Percentiles rank a stretch among this genome's conserved stretches.
phyloP scores from a whole-genome alignment of 23 tunicate species.

The Oikopleura dioica region DNA sequence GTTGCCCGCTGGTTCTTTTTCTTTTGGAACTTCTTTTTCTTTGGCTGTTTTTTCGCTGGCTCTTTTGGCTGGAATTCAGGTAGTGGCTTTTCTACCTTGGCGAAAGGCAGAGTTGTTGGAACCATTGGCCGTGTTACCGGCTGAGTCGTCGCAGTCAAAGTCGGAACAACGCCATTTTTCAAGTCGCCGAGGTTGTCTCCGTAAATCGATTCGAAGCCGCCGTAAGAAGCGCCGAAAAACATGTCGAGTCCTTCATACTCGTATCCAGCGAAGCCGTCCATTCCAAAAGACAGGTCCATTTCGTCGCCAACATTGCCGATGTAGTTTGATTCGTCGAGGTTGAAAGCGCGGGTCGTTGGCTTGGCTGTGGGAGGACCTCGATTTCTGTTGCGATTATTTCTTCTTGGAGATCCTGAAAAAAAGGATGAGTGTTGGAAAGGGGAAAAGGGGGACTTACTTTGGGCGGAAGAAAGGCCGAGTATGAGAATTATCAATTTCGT shows the following conservation, averaged over 20 bases:
- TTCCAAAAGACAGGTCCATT: not conserved
- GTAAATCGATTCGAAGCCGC: not conserved
- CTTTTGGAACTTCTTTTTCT: not conserved
- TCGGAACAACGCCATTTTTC: conserved; percentile 1
- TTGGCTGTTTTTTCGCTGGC: not conserved
- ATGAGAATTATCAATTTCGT: too few relatives aligned
- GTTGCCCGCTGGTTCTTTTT: not conserved
- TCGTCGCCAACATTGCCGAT: conserved; percentile 12
- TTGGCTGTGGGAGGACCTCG: not conserved
- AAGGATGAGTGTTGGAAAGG: too few relatives aligned
- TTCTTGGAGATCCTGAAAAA: not conserved
- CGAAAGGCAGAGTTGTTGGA: not conserved
- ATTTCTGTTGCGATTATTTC: not conserved
- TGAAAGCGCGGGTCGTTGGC: not conserved
- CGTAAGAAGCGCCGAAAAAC: conserved; percentile 8
- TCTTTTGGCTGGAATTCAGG: not conserved
- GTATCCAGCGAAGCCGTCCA: conserved; percentile 7
- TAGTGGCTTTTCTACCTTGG: not conserved
- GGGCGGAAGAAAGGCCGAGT: too few relatives aligned
- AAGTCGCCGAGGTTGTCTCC: not conserved
- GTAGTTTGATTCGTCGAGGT: conserved; percentile 1
- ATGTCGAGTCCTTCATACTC: not conserved
- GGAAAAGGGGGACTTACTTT: too few relatives aligned
- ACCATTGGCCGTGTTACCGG: not conserved
- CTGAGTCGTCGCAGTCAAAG: not conserved